Evolutionary conservation across 2,888 invertebrate genomes (phyloP).

Genomic region (Myopa tessellatipennis): DNA sequence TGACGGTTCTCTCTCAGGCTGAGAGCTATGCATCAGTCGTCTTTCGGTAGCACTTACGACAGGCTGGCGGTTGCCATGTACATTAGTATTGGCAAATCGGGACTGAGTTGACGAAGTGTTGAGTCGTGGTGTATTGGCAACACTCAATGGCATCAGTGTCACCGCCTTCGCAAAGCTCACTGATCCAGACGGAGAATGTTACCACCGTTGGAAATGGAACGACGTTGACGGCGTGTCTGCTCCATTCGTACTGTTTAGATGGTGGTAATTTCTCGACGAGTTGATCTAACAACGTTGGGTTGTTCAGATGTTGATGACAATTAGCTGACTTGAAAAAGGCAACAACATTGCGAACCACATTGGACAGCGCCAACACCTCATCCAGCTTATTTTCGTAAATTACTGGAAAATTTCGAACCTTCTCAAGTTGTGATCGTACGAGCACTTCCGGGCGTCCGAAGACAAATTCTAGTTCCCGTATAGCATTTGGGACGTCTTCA

Average conservation of each 20-base stretch:
- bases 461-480: conserved; percentile 41
- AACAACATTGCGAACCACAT: conserved; percentile 25
- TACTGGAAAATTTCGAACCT: conserved; percentile 23
- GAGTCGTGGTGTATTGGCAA: no score
- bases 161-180: conserved; percentile 36
- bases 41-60: neutral
- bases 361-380: conserved; percentile 17
- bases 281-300: conserved; percentile 39
- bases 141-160: neutral
- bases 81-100: no score
- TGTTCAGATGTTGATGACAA: conserved; percentile 37
- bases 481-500: conserved; percentile 23
- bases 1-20: no score
- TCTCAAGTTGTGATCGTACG: conserved; percentile 35
- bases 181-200: conserved; percentile 40
- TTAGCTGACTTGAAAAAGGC: neutral
- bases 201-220: conserved; percentile 38
- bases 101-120: no score
- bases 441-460: conserved; percentile 42
- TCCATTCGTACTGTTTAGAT: conserved; percentile 46
- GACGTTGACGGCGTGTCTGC: conserved; percentile 32
- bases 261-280: conserved; percentile 42
- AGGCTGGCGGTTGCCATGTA: no score
- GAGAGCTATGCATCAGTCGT: neutral
- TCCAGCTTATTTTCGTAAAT: conserved; percentile 34